Evolutionary conservation across 1,140 invertebrate species (phyloP).

Genomic region (Brachionus paranguensis): DNA sequence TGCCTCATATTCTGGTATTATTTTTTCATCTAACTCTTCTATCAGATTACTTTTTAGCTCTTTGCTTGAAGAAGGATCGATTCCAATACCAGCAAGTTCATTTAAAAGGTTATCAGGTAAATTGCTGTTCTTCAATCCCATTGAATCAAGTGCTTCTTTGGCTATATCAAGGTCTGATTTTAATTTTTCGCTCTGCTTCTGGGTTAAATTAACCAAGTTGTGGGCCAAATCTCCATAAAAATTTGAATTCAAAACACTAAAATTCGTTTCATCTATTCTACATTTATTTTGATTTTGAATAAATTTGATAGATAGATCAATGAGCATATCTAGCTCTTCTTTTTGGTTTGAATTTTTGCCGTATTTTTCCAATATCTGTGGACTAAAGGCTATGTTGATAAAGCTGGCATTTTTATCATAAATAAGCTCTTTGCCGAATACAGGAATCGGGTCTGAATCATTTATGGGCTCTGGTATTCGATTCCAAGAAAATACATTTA

Average conservation of each 20-base stretch:
- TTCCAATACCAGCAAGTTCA: not conserved
- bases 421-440: slow-evolving; percentile 2
- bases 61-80: not conserved
- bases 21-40: not conserved
- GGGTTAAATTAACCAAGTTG: not conserved
- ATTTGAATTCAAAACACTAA: not conserved
- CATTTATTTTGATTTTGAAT: slow-evolving; percentile 9
- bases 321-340: not conserved
- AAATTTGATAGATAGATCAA: not conserved
- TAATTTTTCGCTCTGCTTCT: not conserved
- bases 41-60: not conserved
- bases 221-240: not conserved
- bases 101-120: not conserved
- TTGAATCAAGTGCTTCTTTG: not conserved
- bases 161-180: not conserved
- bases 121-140: not conserved
- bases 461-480: not conserved
- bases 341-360: not conserved
- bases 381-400: not conserved
- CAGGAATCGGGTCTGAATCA: not conserved
- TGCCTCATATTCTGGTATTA: not conserved
- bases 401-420: not conserved
- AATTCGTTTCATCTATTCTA: not conserved
- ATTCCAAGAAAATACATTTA: slow-evolving; percentile 30
- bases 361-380: not conserved